These are phyloP conservation scores for Psophia crepitans DNA, from an alignment of 2,113 vertebrate species.

Conservation along the genomic window DNA sequence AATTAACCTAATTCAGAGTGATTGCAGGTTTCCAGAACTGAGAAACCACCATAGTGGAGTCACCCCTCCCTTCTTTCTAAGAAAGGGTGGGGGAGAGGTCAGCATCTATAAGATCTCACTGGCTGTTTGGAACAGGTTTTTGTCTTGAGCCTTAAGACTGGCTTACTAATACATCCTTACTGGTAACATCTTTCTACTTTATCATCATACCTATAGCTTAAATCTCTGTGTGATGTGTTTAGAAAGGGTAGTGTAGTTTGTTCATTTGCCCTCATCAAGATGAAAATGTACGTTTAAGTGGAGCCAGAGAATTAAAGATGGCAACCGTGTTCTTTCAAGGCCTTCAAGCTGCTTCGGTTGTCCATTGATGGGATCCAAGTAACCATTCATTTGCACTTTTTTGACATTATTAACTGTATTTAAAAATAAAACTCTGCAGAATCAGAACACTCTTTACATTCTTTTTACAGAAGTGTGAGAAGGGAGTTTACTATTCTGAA, in stretches of 20 bases:
- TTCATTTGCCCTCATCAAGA: neutral
- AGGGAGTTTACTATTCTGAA: neutral
- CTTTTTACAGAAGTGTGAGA: neutral
- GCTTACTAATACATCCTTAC: neutral
- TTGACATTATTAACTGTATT: neutral
- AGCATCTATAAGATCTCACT: neutral
- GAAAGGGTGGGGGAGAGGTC: neutral
- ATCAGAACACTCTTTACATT: fast-evolving
- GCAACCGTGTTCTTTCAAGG: neutral
- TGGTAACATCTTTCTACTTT: neutral
- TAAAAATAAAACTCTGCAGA: neutral
- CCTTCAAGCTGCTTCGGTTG: neutral
- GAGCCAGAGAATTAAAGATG: neutral
- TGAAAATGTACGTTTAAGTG: fast-evolving
- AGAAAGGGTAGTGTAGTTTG: neutral
- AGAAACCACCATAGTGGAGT: neutral
- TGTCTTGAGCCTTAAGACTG: neutral
- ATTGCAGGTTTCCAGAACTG: neutral
- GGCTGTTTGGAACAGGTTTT: neutral
- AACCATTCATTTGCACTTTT: neutral
- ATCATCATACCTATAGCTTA: neutral
- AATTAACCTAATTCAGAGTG: neutral
- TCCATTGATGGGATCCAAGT: neutral
- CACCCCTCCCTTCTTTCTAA: neutral
- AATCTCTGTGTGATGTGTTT: fast-evolving